These are phyloP conservation scores for Scylla paramamosain DNA, from an alignment of 1,140 invertebrate species.

Conservation along the genomic window DNA sequence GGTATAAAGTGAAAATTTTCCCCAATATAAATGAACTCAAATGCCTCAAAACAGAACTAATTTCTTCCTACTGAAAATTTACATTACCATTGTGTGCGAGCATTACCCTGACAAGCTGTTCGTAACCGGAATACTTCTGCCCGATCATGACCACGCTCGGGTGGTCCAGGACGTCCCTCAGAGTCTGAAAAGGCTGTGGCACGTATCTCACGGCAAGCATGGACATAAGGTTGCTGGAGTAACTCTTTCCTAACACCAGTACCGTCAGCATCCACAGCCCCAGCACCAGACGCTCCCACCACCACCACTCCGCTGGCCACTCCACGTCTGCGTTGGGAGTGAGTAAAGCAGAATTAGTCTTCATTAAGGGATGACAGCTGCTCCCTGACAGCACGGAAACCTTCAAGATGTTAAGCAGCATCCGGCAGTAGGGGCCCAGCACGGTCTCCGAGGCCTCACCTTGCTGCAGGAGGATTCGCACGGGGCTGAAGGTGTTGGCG, in stretches of 20 bases:
- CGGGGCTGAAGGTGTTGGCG: too few relatives aligned
- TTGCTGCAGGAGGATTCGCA: background rate
- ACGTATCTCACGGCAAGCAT: background rate
- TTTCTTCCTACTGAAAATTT: too few relatives aligned
- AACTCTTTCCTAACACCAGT: background rate
- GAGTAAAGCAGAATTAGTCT: too few relatives aligned
- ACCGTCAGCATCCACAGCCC: background rate
- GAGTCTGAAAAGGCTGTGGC: background rate
- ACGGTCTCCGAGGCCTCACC: background rate
- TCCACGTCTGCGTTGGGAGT: too few relatives aligned
- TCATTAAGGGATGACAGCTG: too few relatives aligned
- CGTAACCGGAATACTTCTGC: background rate
- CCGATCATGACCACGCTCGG: background rate
- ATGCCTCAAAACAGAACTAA: too few relatives aligned
- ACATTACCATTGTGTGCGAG: too few relatives aligned
- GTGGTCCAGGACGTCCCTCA: constrained; percentile 21
- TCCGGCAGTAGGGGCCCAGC: too few relatives aligned
- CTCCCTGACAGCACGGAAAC: too few relatives aligned
- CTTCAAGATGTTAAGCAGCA: background rate
- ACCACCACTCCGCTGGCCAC: background rate
- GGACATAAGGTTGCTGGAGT: background rate
- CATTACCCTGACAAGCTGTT: background rate
- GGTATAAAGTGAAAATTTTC: too few relatives aligned
- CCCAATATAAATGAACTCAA: too few relatives aligned
- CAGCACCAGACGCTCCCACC: background rate